phyloP scores from a whole-genome alignment of 2,113 vertebrate species.

The Tyto alba region DNA sequence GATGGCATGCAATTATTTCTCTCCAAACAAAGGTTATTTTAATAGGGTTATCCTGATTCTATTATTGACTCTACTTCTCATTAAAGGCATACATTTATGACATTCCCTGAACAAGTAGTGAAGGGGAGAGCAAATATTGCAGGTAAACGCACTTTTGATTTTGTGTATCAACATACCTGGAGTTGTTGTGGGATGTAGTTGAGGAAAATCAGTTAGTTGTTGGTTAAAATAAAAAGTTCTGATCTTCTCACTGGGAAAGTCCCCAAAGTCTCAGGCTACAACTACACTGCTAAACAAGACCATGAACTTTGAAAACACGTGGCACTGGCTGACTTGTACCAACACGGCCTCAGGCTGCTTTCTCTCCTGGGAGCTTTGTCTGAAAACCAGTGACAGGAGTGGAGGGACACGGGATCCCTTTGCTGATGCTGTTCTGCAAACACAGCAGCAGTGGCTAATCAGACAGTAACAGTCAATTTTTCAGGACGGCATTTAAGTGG shows the following conservation, averaged over 20 bases:
- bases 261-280: not conserved
- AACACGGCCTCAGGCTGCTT: not conserved
- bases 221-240: not conserved
- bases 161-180: not conserved
- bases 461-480: not conserved
- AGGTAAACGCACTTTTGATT: not conserved
- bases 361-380: not conserved
- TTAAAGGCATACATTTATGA: not conserved
- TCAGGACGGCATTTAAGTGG: not conserved
- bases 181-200: not conserved
- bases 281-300: not conserved
- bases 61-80: not conserved
- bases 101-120: not conserved
- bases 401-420: not conserved
- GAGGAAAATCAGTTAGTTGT: not conserved
- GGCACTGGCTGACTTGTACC: not conserved
- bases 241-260: not conserved
- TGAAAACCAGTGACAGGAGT: not conserved
- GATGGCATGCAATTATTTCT: not conserved
- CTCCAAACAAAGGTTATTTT: not conserved
- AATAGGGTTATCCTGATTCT: not conserved
- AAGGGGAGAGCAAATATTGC: not conserved
- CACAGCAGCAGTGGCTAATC: fast-evolving
- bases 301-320: not conserved
- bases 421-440: not conserved